A percentile compares a stretch with the other conserved stretches of the same genome.
These are phyloP conservation scores for Pelvicachromis taeniatus DNA, from an alignment of 2,113 vertebrate genomes.

Conservation along the genomic window DNA sequence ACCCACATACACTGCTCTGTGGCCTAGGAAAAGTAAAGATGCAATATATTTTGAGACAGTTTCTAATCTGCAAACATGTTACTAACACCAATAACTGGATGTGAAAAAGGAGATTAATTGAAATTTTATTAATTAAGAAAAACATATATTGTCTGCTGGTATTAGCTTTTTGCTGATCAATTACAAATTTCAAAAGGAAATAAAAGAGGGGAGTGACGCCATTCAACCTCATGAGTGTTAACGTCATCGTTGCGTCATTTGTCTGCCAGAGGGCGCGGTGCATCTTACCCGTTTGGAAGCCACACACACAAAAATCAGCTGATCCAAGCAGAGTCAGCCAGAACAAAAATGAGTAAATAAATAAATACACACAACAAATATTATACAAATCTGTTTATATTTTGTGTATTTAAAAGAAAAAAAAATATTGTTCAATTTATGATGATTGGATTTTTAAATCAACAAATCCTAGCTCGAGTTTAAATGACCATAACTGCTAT, in stretches of 20 bases:
- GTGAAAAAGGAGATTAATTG: not conserved
- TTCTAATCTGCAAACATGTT: not conserved
- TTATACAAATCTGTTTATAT: not conserved
- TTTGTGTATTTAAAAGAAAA: not conserved
- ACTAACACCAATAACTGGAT: not conserved
- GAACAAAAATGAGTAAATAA: not conserved
- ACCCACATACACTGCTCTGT: slow-evolving; percentile 91
- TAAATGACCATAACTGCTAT: not conserved
- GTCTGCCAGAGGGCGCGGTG: not conserved
- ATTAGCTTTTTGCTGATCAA: not conserved
- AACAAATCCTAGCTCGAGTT: not conserved
- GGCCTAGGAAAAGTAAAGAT: slow-evolving; percentile 69
- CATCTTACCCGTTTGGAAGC: not conserved
- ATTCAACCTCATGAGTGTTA: not conserved
- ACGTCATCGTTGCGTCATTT: not conserved
- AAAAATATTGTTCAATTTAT: not conserved
- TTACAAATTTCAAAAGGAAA: not conserved
- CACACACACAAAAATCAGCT: not conserved
- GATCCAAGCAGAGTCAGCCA: not conserved
- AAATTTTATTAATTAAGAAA: not conserved
- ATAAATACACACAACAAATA: not conserved
- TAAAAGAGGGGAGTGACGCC: not conserved
- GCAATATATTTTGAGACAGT: not conserved
- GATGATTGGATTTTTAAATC: not conserved
- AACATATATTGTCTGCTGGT: not conserved